Evolutionary conservation across 2,113 vertebrate genomes (phyloP).

Genomic region (Saccopteryx leptura): DNA sequence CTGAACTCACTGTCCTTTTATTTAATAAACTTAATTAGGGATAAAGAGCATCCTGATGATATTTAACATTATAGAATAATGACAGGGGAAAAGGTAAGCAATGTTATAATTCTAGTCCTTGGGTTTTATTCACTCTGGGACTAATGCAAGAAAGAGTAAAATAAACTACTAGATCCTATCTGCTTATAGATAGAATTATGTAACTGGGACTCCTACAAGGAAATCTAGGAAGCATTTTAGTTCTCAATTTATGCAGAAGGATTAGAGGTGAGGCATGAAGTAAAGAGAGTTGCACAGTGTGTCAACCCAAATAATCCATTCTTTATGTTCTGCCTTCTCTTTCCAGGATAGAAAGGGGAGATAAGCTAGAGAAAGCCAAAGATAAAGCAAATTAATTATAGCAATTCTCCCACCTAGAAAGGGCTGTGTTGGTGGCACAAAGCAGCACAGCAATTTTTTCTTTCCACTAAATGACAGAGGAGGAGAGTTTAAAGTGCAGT

Average conservation of each 20-base stretch:
- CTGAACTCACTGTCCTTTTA: not conserved
- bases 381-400: not conserved
- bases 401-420: not conserved
- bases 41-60: not conserved
- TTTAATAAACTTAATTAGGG: not conserved
- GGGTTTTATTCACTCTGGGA: not conserved
- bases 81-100: not conserved
- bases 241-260: not conserved
- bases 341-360: not conserved
- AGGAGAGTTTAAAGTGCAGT: not conserved
- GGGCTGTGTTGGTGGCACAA: slow-evolving; percentile 13
- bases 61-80: not conserved
- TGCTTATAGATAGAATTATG: not conserved
- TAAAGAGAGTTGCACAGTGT: not conserved
- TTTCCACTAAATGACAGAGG: slow-evolving; percentile 57
- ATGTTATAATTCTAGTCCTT: slow-evolving; percentile 18
- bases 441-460: slow-evolving; percentile 61
- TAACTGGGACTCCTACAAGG: no score
- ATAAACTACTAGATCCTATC: not conserved
- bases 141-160: not conserved
- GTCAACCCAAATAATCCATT: not conserved
- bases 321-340: not conserved
- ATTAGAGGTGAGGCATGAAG: not conserved
- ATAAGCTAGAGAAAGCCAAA: not conserved
- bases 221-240: not conserved